Base-by-base conservation (phyloP, 2,797 vertebrate species). In the Selene dorsalis region DNA sequence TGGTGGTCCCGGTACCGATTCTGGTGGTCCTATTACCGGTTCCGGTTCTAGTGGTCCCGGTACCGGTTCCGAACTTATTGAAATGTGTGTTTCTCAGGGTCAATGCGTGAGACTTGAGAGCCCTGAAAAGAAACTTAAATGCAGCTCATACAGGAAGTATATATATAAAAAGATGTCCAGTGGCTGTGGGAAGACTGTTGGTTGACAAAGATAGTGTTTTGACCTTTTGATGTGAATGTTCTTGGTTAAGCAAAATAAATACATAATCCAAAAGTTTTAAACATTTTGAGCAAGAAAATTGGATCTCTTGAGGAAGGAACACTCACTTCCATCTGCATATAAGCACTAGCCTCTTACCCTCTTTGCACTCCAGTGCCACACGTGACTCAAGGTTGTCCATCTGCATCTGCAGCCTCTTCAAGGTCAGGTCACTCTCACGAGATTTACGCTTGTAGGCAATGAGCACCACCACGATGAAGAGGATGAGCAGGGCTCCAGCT, bases 371-470 rank as follows among this genome's bases (percentile, higher is more conserved):
- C 80, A 99, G 93, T 0, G 98, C 98, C 80, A 99, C 98, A 0
- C 98, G 95, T n/a, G 98, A 99, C 92, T 99, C 98, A 73, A 99
- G 93, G 93, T 99, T 99, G 94, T 99, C 98, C 98, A 99, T 99
- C 90, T 99, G 98, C 98, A 99, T 99, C 93, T 99, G 98, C 58
- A 99, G 93, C 22, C 98, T 95, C 82, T 99, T 99, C 77, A 99
- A 93, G 0, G 98, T 99, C 84, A 99, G 95, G 92, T 99, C 97
- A 0, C 98, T 99, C 89, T 99, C 97, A 0, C 97, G 93, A 59
- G 98, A 99, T 91, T 99, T 99, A 91, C 97, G 96, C 70, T 99
- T 99, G 92, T 99, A 99, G 0, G 98, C 98, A 1, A 99, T 98
- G 80, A 99, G 95, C 53, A 99, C 98, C 0, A 97, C 94, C 84